These are phyloP conservation scores for Gymnoscopelus braueri DNA, from an alignment of 2,797 vertebrate genomes.

Conservation along the genomic window DNA sequence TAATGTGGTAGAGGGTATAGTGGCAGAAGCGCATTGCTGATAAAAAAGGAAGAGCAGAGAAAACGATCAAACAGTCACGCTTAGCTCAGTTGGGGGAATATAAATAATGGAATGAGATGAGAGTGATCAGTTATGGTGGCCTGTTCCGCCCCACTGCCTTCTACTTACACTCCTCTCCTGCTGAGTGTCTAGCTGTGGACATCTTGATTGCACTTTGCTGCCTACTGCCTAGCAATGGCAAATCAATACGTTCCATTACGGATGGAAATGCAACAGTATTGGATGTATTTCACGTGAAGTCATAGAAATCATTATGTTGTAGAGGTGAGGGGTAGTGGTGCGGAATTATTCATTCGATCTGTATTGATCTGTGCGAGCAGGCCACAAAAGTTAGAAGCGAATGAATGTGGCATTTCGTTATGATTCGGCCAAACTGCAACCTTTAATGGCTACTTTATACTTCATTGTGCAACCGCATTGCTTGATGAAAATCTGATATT, in stretches of 20 bases:
- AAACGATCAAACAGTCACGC: constrained; percentile 62
- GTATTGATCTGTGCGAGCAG: constrained; percentile 22
- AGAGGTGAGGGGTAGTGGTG: background rate
- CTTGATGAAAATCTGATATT: no score
- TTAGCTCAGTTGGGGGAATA: constrained; percentile 39
- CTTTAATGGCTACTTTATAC: constrained; percentile 1
- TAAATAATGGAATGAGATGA: constrained; percentile 67
- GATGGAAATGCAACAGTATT: constrained; percentile 36
- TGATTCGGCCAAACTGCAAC: constrained; percentile 15
- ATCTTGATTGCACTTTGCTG: constrained; percentile 53
- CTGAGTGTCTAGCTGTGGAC: constrained; percentile 44
- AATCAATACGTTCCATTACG: constrained; percentile 62
- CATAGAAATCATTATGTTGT: constrained; percentile 20
- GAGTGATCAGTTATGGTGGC: constrained; percentile 53
- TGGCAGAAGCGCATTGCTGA: constrained; percentile 59
- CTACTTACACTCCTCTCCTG: constrained; percentile 41
- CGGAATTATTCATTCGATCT: constrained; percentile 1
- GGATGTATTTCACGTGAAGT: constrained; percentile 27
- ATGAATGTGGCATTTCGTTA: background rate
- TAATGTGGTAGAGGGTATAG: constrained; percentile 51
- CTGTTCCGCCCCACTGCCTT: constrained; percentile 24
- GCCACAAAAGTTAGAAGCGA: constrained; percentile 8
- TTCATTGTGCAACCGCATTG: no score
- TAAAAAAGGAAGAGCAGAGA: constrained; percentile 57
- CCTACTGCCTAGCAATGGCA: constrained; percentile 34